Base-by-base conservation (phyloP, 1,140 invertebrate genomes). In the Tyrophagus putrescentiae region DNA sequence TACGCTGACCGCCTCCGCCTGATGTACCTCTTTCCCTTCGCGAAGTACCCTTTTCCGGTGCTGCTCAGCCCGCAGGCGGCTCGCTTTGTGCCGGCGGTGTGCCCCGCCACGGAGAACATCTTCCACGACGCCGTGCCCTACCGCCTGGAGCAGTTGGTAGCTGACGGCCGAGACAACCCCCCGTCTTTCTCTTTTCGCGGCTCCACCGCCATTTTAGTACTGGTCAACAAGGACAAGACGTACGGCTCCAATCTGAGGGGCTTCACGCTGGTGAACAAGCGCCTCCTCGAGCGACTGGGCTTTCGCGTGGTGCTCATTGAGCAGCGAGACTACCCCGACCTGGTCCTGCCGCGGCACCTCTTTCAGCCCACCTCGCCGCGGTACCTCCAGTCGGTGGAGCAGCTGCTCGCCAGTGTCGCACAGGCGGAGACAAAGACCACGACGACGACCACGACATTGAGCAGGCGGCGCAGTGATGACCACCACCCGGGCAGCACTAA, bases 301-400 rank as follows among this genome's bases (percentile, higher is more conserved):
- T 59, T 59, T 45, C 34, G 28, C 13, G 39, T 59, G 7, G 7
- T 59, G 32, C 16, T 27, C 3, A 5, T 59, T 44, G 41, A 59
- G 50, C 39, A 41, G 18, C 2, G 36, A 2, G 3, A 59, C 18
- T 54, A 27, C 39, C 52, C 13, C 13, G 16, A 54, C 1, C 39
- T 27, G 32, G n/a, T 54, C 31, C 1, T 54, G 4, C 50, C 7
- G 5, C 16, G 5, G n/a, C n/a, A 53, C 13, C n/a, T 21, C 3
- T 4, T 18, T 32, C 4, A 13, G 39, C 13, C 25, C 18, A 21
- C 29, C 6, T 9, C 50, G 16, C 16, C 29, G 5, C 16, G 4
- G 25, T 31, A 54, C 39, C 25, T 13, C 27, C 7, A 50, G 11
- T 25, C 13, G 32, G 39, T 3, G 39, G 39, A 32, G n/a, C 11